Percentiles rank a stretch among this genome's conserved stretches.
phyloP scores from a whole-genome alignment of 2,113 vertebrate species.

The Ploceus nigricollis region DNA sequence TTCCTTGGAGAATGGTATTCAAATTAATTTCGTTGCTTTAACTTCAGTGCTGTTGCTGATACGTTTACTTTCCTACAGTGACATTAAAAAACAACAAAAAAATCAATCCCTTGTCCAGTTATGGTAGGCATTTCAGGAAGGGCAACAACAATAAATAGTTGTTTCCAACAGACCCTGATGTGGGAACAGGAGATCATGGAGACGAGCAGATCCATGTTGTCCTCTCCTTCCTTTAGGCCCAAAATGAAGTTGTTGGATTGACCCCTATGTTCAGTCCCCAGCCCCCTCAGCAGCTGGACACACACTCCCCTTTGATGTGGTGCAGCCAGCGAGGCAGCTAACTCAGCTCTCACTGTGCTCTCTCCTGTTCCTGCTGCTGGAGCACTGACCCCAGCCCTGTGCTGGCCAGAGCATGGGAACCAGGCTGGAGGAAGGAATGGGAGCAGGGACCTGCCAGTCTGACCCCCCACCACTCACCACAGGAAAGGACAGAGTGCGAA shows the following conservation, averaged over 20 bases:
- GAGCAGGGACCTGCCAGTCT: not conserved
- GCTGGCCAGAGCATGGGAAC: not conserved
- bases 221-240: not conserved
- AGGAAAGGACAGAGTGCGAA: not conserved
- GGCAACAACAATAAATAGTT: accelerated
- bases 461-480: accelerated
- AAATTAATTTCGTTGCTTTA: not conserved
- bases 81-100: not conserved
- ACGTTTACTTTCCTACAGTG: not conserved
- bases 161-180: not conserved
- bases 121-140: not conserved
- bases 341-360: not conserved
- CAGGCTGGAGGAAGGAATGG: not conserved
- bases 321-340: not conserved
- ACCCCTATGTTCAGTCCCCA: accelerated
- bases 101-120: not conserved
- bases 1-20: not conserved
- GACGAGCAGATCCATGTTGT: not conserved
- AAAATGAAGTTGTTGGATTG: not conserved
- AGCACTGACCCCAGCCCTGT: not conserved
- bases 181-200: not conserved
- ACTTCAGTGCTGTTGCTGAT: not conserved
- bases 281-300: not conserved
- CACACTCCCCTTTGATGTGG: constrained; percentile 5
- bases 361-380: not conserved